These are phyloP conservation scores for Teleiodes luculella DNA, from an alignment of 2,888 invertebrate genomes.

Conservation along the genomic window DNA sequence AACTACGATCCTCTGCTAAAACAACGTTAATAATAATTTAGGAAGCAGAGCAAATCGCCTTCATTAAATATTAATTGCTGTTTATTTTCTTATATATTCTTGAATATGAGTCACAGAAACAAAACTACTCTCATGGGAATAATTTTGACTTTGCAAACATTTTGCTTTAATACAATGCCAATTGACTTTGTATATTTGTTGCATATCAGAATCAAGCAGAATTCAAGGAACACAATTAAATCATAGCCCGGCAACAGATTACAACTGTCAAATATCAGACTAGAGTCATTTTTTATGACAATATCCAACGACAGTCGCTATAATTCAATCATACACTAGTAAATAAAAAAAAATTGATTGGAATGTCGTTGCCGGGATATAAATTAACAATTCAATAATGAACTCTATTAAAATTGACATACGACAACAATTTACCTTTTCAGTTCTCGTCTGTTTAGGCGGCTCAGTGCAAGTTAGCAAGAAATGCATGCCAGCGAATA, in stretches of 20 bases:
- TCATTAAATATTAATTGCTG: not conserved
- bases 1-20: not conserved
- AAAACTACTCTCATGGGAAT: too few relatives aligned
- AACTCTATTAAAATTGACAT: not conserved
- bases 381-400: not conserved
- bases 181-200: not conserved
- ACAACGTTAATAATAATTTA: conserved; percentile 3
- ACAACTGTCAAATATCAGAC: not conserved
- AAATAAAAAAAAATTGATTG: not conserved
- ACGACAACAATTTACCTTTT: conserved; percentile 22
- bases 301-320: not conserved
- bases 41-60: not conserved
- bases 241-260: not conserved
- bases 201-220: not conserved
- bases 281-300: not conserved
- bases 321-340: not conserved
- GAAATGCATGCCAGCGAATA: conserved; percentile 78
- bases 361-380: not conserved
- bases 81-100: too few relatives aligned
- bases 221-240: not conserved
- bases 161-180: not conserved
- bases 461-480: conserved; percentile 78
- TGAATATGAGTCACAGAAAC: not conserved
- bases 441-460: conserved; percentile 37
- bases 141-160: too few relatives aligned